These are phyloP conservation scores for Cylloceria caligata DNA, from an alignment of 2,888 invertebrate species.

Conservation along the genomic window DNA sequence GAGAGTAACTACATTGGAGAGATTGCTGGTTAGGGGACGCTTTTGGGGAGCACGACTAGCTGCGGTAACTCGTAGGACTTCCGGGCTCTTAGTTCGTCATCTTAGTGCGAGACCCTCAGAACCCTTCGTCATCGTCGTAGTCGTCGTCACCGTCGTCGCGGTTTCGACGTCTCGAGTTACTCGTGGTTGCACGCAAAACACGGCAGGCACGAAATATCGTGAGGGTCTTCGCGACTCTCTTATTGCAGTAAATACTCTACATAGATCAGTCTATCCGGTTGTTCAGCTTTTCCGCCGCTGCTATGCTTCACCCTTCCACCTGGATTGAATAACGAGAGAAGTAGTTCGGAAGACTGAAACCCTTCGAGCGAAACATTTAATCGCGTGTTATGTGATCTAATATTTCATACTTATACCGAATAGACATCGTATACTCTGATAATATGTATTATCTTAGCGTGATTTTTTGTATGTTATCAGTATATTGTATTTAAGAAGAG, in stretches of 20 bases:
- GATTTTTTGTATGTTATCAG: too few species aligned
- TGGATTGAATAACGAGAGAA: slow-evolving; percentile 50
- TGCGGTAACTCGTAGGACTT: slow-evolving; percentile 67
- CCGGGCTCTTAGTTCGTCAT: slow-evolving; percentile 66
- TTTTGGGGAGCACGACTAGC: slow-evolving; percentile 51
- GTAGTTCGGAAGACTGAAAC: not conserved
- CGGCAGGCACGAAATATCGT: slow-evolving; percentile 63
- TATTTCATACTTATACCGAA: too few species aligned
- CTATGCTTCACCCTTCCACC: slow-evolving; percentile 33
- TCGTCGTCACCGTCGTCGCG: slow-evolving; percentile 45
- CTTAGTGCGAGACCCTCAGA: slow-evolving; percentile 67
- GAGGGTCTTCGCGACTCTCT: slow-evolving; percentile 63
- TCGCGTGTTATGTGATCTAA: too few species aligned
- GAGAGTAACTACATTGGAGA: slow-evolving; percentile 59
- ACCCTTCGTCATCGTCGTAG: slow-evolving; percentile 67
- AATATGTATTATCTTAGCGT: too few species aligned
- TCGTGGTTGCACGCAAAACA: slow-evolving; percentile 66
- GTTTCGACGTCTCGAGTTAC: slow-evolving; percentile 69
- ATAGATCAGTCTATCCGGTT: slow-evolving; percentile 6
- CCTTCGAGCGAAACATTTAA: slow-evolving; percentile 46
- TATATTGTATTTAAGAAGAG: too few species aligned
- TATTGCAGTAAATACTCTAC: too few species aligned
- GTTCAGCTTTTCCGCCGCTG: slow-evolving; percentile 23
- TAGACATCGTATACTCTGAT: too few species aligned
- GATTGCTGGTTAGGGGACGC: slow-evolving; percentile 41